Evolutionary conservation across 2,888 invertebrate genomes (phyloP), one percentile per base, ranked within the genome.

Genomic region (Chalcosyrphus nemorum): DNA sequence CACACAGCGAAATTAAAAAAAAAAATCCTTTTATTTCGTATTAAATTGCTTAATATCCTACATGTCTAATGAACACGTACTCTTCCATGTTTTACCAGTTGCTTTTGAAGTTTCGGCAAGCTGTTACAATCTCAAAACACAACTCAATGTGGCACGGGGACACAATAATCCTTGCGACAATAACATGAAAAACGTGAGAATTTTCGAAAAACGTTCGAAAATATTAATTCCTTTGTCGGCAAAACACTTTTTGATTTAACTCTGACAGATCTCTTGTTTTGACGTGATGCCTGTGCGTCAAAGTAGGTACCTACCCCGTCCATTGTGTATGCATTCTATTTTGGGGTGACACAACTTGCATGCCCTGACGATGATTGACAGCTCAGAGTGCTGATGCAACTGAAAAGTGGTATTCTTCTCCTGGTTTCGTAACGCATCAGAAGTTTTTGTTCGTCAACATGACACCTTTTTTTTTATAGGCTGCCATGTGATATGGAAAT

Each of bases 121-220:
- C 59, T 52, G 50, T 32, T 70, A 29, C 54, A 59, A 76, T 43
- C 52, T 57, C 65, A 45, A 72, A 68, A 70, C 63, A 59, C 65
- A 85, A 80, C 35, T 57, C 17, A 47, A 75, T 59, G 63, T 57
- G 80, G 84, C 84, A 85, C 84, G 84, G 70, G 84, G 70, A 66
- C 59, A 71, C 29, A 15, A 27, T 71, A 80, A 80, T 70, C 84
- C 70, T 71, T 89, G 87, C 87, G 87, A 87, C 45, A 63, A 88
- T 74, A 89, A 90, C 90, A 91, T 88, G 89, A 87, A 90, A 89
- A 88, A 91, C 90, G 90, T 91, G 91, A 91, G 90, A 91, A 89
- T 88, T 87, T 87, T 78, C 81, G 87, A 89, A 88, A 87, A 88
- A 86, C 84, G 75, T 63, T 24, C 56, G 61, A 54, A 57, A 86